These are phyloP conservation scores for Saturnia pavonia DNA, from an alignment of 2,888 invertebrate genomes.

Conservation along the genomic window DNA sequence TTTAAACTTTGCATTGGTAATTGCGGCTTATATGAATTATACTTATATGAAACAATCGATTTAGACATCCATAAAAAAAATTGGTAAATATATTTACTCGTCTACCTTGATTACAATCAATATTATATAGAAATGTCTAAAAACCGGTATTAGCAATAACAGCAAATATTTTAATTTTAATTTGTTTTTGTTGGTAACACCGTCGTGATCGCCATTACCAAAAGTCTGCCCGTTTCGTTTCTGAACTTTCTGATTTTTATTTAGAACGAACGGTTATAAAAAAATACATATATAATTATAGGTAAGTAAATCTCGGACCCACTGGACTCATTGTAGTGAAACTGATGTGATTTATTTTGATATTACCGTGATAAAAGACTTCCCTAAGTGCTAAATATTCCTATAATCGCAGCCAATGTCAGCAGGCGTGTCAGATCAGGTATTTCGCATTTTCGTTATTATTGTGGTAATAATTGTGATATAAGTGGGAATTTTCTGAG, in stretches of 20 bases:
- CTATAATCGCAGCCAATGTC: slow-evolving; percentile 90
- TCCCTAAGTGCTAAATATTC: slow-evolving; percentile 76
- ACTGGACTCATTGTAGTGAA: slow-evolving; percentile 74
- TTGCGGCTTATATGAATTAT: too few species aligned
- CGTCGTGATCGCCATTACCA: slow-evolving; percentile 64
- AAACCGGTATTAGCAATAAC: background rate
- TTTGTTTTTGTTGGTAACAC: too few species aligned
- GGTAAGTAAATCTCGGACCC: slow-evolving; percentile 65
- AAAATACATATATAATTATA: slow-evolving; percentile 38
- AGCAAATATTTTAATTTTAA: too few species aligned
- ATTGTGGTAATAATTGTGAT: slow-evolving; percentile 35
- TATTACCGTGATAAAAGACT: slow-evolving; percentile 72
- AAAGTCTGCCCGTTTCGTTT: slow-evolving; percentile 67
- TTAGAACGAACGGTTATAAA: slow-evolving; percentile 64
- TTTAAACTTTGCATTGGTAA: too few species aligned
- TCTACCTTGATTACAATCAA: background rate
- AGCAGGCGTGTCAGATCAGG: slow-evolving; percentile 96
- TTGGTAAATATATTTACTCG: background rate
- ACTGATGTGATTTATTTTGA: slow-evolving; percentile 75
- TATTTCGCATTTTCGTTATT: slow-evolving; percentile 76
- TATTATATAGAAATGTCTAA: background rate
- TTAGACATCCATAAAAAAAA: too few species aligned
- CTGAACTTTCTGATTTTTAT: slow-evolving; percentile 61
- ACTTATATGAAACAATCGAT: too few species aligned
- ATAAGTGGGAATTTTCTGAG: slow-evolving; percentile 12